Conservation (phyloP, 2,888 invertebrate genomes). For the Zygothrica quintamaculata region DNA sequence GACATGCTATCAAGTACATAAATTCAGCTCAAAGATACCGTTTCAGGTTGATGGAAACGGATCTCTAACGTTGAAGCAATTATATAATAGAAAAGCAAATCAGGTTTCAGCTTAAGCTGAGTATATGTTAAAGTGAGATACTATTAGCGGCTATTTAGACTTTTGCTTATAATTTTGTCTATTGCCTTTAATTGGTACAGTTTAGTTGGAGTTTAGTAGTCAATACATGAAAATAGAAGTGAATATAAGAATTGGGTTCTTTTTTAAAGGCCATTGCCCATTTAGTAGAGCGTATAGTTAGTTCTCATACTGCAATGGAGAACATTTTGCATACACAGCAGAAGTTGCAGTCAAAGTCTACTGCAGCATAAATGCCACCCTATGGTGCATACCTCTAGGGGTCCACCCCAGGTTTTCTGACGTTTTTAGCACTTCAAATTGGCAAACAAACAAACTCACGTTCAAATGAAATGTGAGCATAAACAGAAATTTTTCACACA, state of each 20-base stretch:
- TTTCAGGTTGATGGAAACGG: no score
- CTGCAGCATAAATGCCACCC: constrained; percentile 34
- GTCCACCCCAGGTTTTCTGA: constrained; percentile 13
- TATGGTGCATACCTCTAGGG: constrained; percentile 9
- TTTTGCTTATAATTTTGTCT: no score
- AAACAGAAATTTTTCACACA: constrained; percentile 80
- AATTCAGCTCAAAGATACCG: no score
- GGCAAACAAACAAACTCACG: constrained; percentile 77
- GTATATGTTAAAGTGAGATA: no score
- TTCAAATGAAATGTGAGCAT: constrained; percentile 79
- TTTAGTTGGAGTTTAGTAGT: no score
- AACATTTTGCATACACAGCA: constrained; percentile 64
- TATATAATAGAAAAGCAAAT: no score
- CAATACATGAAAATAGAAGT: no score
- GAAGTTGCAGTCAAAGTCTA: constrained; percentile 72
- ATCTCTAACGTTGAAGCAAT: no score
- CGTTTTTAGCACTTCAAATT: constrained; percentile 75
- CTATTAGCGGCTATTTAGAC: no score
- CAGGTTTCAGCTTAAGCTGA: no score
- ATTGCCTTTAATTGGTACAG: no score
- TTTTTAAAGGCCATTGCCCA: constrained; percentile 16
- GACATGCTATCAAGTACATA: not conserved
- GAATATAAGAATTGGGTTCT: no score
- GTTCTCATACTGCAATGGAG: constrained; percentile 13
- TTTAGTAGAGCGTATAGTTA: constrained; percentile 9